Evolutionary conservation across 1,140 invertebrate species (phyloP), one percentile per base, ranked within the genome.

Genomic region (Ruditapes philippinarum): DNA sequence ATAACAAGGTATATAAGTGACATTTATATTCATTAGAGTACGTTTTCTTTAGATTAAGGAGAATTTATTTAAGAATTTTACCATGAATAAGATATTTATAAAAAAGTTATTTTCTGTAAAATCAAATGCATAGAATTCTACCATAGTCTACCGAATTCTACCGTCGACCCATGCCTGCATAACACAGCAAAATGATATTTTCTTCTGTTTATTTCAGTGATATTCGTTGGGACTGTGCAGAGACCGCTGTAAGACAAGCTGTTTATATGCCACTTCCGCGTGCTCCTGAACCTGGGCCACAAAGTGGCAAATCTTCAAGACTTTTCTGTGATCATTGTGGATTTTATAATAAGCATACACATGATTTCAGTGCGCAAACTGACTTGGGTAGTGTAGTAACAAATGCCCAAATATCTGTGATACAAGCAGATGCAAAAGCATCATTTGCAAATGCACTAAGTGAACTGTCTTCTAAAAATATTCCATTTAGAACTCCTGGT

Each of bases 301-400:
- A 51, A 31, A 4, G 12, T 9, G 78, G 7, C 14, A 88, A 70
- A 51, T 38, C 40, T n/a, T 28, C 62, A 25, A 65, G 73, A 42
- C 78, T 81, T 19, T 89, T 76, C 51, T 89, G 87, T 89, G 87
- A 89, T 89, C 78, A 89, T 9, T 89, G 79, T 78, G 83, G 83
- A 45, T 78, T 86, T 51, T 76, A 76, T 36, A 74, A 62, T 42
- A 86, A 86, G 49, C 40, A 78, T 12, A 36, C 73, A 14, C 31
- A 60, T 19, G 83, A 86, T 25, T 7, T 42, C 14, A n/a, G 31
- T 76, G 73, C 25, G 5, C 83, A 86, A n/a, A 78, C 83, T 9
- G 83, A 74, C 68, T n/a, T 68, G 0, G 49, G n/a, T 19, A 78
- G 19, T 49, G 51, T 36, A 54, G 0, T n/a, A 9, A 76, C 19